Evolutionary conservation across 2,113 vertebrate species (phyloP).

Genomic region (Conger conger): DNA sequence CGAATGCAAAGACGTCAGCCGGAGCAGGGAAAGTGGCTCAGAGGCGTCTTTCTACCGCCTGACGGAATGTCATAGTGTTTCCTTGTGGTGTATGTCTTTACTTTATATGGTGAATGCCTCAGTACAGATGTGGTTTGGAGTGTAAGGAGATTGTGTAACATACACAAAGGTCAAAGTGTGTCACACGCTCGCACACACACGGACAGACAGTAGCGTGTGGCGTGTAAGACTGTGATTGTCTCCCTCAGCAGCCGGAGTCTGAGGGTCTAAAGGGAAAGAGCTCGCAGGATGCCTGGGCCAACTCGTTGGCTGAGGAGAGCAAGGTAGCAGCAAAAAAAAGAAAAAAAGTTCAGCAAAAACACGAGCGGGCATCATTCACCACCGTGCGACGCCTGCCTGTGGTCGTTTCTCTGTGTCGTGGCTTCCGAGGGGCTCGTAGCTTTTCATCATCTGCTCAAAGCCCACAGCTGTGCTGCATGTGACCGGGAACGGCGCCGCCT

Average conservation of each 20-base stretch:
- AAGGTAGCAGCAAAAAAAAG: constrained; percentile 66
- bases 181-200: no score
- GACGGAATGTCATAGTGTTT: not conserved
- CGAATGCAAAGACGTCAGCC: no score
- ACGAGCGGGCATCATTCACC: constrained; percentile 31
- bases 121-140: not conserved
- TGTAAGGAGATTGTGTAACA: no score
- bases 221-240: constrained; percentile 50
- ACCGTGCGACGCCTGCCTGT: constrained; percentile 32
- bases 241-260: constrained; percentile 55
- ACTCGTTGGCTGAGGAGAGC: constrained; percentile 53
- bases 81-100: not conserved
- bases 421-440: constrained; percentile 32
- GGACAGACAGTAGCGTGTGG: not conserved
- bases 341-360: not conserved
- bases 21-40: no score
- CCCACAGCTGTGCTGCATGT: constrained; percentile 51
- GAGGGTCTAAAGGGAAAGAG: constrained; percentile 50
- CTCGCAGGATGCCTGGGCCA: constrained; percentile 66
- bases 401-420: constrained; percentile 25
- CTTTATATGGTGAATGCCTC: not conserved
- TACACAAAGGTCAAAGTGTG: no score
- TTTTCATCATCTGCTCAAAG: constrained; percentile 36
- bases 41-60: no score
- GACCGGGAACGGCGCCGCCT: constrained; percentile 46